Evolutionary conservation across 2,888 invertebrate genomes (phyloP), one percentile per base, ranked within the genome.

Genomic region (Lacanobia wlatinum): DNA sequence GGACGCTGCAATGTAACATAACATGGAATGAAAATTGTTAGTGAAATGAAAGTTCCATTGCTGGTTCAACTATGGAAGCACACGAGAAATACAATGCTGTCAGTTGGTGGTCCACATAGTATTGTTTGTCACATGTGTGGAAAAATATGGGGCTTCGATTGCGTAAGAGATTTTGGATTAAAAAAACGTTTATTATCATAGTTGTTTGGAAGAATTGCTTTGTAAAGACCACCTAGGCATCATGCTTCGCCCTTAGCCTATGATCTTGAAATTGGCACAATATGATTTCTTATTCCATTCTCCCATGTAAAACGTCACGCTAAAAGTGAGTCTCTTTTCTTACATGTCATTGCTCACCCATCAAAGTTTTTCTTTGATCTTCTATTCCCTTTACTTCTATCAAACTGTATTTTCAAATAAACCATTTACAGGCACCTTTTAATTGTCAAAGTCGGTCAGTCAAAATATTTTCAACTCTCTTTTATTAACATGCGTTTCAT

Each of bases 11-110:
- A 78, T 46, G 63, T 73, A 68, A 66, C 68, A 62, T 70, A 70
- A 67, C 62, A 56, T 40, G 59, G 23, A 75, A 82, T 82, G 70
- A 76, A 67, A 79, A 82, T 70, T 61, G 70, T 74, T 61, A 64
- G 46, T 6, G 34, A 46, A 58, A 70, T 6, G 34, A 46, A 58
- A 70, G 52, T 60, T 82, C 50, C 46, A 65, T 70, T 76, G 58
- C 55, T 61, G 60, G 28, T 66, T 58, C 52, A 63, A 53, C n/a
- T 38, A 34, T 58, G 53, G 43, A 58, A 48, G 23, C 69, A 70
- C 63, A 8, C 50, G 81, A 64, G 53, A 68, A 64, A 72, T 69
- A 8, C 28, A 40, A 70, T 10, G 4, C 50, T 62, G 61, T 55
- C 64, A 65, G 21, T 34, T 46, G 2, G 21, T 62, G 1, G 34